Base-by-base conservation (phyloP, 2,888 invertebrate species). In the Sarcophaga subvicina region DNA sequence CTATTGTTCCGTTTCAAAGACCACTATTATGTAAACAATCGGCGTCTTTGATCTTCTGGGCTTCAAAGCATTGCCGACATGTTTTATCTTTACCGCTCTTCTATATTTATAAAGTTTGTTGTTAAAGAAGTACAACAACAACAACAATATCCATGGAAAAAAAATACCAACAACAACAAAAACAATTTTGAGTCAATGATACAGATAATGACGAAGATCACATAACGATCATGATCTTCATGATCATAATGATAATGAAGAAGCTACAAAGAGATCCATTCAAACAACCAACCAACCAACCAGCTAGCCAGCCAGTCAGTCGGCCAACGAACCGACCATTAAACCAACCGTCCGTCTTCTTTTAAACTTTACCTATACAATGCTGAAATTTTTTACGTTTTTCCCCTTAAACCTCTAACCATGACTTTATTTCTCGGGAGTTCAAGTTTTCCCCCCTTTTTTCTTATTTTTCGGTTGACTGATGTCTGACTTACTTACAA, bases 1-100 rank as follows among this genome's bases (percentile, higher is more conserved):
- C 93, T 93, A 93, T 93, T 95, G 95, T 94, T 93, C 93, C 93
- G 92, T 93, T 93, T 94, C 94, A 95, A 94, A 95, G 95, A 95
- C 95, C 95, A 95, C 95, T 95, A 95, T 95, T 95, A 95, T 95
- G 95, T 95, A 95, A 95, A 95, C 95, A 95, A 94, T 94, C 94
- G 94, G 94, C 93, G 91, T 94, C 94, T 95, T 95, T 95, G 95
- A 95, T 94, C 94, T 95, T 92, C 94, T 94, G 95, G 95, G 93
- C 94, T 91, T 92, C 92, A 92, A 92, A 93, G 92, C 90, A 91
- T 90, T 90, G 91, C 92, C 89, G 89, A 69, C 81, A 59, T 86
- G 54, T 84, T 86, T 88, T 84, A 88, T 86, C 85, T 87, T 82
- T 72, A 70, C 77, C 87, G 89, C 84, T 83, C 85, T 84, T 87